Conservation (phyloP, 2,113 vertebrate species). For the Oceanites oceanicus region DNA sequence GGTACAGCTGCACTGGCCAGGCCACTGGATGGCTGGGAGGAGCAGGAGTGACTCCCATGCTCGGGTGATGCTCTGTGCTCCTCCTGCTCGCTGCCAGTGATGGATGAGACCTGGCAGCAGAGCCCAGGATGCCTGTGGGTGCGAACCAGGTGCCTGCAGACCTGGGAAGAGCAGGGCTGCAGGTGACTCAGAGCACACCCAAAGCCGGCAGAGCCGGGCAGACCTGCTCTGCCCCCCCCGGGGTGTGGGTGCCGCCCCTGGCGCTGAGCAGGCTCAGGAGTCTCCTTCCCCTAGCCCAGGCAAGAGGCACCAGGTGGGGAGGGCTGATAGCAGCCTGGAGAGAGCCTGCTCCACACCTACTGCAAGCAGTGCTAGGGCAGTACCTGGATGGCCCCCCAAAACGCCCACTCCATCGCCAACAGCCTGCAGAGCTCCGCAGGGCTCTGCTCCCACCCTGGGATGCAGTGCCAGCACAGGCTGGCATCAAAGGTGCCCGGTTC, state of each 20-base stretch:
- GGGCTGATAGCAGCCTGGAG: background rate
- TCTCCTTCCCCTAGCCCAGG: background rate
- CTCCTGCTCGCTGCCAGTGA: background rate
- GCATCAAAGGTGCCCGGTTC: background rate
- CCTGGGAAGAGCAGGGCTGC: background rate
- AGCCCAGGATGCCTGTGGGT: background rate
- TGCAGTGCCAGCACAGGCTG: background rate
- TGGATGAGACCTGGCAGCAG: background rate
- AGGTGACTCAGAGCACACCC: background rate
- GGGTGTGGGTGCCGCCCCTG: background rate
- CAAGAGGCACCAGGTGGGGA: background rate
- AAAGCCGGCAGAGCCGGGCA: constrained; percentile 45
- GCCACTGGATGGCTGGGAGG: background rate
- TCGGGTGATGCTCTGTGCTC: background rate
- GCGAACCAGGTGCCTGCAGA: background rate
- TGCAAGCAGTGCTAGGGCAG: background rate
- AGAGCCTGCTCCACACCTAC: background rate
- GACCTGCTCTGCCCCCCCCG: constrained; percentile 14
- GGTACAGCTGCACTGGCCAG: background rate
- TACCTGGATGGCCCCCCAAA: background rate
- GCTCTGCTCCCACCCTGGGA: background rate
- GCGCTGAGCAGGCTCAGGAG: background rate
- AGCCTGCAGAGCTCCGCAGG: background rate
- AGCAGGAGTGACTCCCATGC: background rate
- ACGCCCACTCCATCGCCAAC: rapidly evolving